Base-by-base conservation (phyloP, 1,140 invertebrate species). In the Lepidotrigona ventralis region DNA sequence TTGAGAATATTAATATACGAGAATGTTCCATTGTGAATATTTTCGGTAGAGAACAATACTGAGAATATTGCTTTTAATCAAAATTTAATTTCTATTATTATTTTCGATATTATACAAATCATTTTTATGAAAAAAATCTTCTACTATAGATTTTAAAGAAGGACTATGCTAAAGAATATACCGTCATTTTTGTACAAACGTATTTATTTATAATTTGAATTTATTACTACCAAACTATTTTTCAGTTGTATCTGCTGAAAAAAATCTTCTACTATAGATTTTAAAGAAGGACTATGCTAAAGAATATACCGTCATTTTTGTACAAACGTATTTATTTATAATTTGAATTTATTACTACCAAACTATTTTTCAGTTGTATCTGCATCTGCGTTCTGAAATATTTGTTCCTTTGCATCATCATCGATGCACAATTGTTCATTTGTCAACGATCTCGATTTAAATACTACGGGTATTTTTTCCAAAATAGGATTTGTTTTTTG, bases 401-500 rank as follows among this genome's bases (percentile, higher is more conserved):
- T 39, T 51, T 83, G 21, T 29, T 66, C 39, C 21, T 33, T 17
- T n/a, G 15, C 33, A 26, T 12, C 9, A 15, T 5, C 6, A 23
- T 74, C 51, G n/a, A 84, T 66, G 15, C 19, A 63, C 4, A 15
- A 14, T 3, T 33, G 23, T 60, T 81, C 51, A 6, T 53, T 51
- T 0, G 29, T 29, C 1, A n/a, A 4, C 3, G 87, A 87, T 23
- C 39, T 66, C 5, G 94, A 39, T 53, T 90, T 97, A 90, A 99
- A 98, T 29, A 98, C 94, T 60, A 99, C 95, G n/a, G 97, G 97
- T 88, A 98, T 95, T 84, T 95, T 93, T 80, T 95, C 94, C 73
- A 99, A 92, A 33, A 94, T 91, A 0, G 98, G 96, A 94, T 99
- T 98, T 1, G 96, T 92, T 81, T 95, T 95, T 93, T 99, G 96